Percentiles rank a stretch among this genome's conserved stretches.
Conservation (phyloP, 2,888 invertebrate genomes). For the Odontocerum albicorne region DNA sequence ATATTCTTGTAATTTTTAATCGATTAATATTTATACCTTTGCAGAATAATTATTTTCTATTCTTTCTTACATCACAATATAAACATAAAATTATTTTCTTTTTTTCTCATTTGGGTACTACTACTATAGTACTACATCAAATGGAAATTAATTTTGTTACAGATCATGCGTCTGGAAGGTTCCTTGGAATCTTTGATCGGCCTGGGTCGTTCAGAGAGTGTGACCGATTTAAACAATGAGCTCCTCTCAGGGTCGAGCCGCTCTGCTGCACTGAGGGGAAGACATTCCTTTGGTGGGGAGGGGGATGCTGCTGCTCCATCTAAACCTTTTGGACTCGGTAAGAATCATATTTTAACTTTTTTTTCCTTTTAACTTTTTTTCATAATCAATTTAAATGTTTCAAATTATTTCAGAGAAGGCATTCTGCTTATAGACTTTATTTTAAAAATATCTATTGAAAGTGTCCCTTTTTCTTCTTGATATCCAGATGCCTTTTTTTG, state of each 20-base stretch:
- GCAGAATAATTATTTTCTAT: no score
- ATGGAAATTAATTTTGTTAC: no score
- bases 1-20: no score
- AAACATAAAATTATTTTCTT: no score
- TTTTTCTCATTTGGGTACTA: no score
- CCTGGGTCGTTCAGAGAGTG: slow-evolving; percentile 80
- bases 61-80: no score
- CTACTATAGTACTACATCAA: no score
- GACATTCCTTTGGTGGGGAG: slow-evolving; percentile 64
- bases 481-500: slow-evolving; percentile 26
- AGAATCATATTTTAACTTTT: slow-evolving; percentile 43
- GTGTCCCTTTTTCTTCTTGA: no score
- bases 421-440: slow-evolving; percentile 1
- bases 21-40: no score
- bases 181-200: slow-evolving; percentile 76
- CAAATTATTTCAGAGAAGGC: slow-evolving; percentile 10
- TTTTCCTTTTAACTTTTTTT: slow-evolving; percentile 11
- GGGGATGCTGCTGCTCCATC: slow-evolving; percentile 62
- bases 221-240: slow-evolving; percentile 78
- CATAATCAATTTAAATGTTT: slow-evolving; percentile 6
- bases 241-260: slow-evolving; percentile 39
- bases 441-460: background rate
- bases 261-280: slow-evolving; percentile 42
- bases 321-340: slow-evolving; percentile 85
- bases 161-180: slow-evolving; percentile 82